Evolutionary conservation across 1,140 invertebrate species (phyloP).

Genomic region (Conus ventricosus): DNA sequence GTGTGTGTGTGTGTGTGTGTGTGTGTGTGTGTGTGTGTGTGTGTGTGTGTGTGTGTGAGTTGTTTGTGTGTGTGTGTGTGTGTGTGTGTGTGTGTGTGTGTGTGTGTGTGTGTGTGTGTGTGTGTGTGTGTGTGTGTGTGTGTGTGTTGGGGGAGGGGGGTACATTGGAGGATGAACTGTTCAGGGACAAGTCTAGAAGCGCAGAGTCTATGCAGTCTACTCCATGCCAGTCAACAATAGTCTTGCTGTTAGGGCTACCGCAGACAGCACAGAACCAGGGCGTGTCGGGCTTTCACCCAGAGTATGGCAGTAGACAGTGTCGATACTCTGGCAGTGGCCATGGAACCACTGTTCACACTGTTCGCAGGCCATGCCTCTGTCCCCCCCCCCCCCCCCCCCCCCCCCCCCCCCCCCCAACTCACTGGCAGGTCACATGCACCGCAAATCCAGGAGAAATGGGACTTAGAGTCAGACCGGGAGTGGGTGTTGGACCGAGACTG

Average conservation of each 20-base stretch:
- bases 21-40: background rate
- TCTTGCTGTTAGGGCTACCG: slow-evolving; percentile 35
- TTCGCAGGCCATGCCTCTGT: slow-evolving; percentile 30
- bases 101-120: background rate
- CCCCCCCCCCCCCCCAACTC: too few species aligned
- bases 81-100: too few species aligned
- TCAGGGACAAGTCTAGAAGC: slow-evolving; percentile 4
- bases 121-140: too few species aligned
- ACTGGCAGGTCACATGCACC: slow-evolving; percentile 32
- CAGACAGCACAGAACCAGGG: slow-evolving; percentile 43
- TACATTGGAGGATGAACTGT: slow-evolving; percentile 24
- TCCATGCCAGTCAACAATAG: background rate
- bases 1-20: background rate
- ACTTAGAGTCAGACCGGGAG: background rate
- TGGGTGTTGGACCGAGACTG: background rate
- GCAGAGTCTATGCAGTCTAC: slow-evolving; percentile 19
- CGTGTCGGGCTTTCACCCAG: slow-evolving; percentile 11
- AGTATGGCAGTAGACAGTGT: background rate
- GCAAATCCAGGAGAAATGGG: slow-evolving; percentile 19
- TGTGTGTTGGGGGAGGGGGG: slow-evolving; percentile 12
- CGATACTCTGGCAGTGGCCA: slow-evolving; percentile 30
- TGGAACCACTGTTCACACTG: slow-evolving; percentile 45
- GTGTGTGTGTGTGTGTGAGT: too few species aligned
- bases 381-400: too few species aligned
- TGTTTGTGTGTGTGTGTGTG: background rate